A percentile compares a stretch with the other conserved stretches of the same genome.
phyloP scores from a whole-genome alignment of 2,797 vertebrate genomes.

The Lateolabrax maculatus region DNA sequence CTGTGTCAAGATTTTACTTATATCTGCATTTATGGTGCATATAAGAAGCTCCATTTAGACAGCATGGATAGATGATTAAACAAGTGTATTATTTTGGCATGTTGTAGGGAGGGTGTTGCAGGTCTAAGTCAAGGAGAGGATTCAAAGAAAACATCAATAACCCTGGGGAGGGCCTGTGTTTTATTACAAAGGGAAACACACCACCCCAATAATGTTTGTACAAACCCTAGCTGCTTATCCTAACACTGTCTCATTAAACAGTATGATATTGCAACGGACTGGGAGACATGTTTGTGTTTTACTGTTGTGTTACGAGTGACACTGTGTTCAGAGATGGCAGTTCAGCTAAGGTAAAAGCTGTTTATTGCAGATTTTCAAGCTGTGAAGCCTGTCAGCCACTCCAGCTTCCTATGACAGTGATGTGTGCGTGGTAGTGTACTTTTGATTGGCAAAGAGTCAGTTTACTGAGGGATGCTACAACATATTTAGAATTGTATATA shows the following conservation, averaged over 20 bases:
- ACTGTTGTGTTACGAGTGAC: not conserved
- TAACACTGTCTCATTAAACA: not conserved
- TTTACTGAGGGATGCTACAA: not conserved
- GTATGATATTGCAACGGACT: not conserved
- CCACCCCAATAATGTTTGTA: not conserved
- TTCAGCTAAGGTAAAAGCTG: not conserved
- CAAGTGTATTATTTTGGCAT: not conserved
- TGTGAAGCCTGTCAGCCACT: not conserved
- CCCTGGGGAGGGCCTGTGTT: not conserved
- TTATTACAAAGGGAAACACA: not conserved
- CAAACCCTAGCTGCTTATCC: not conserved
- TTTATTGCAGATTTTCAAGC: not conserved
- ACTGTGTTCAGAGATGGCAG: not conserved
- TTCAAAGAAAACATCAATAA: not conserved
- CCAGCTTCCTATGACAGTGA: not conserved
- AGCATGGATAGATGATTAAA: not conserved
- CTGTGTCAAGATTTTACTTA: not conserved
- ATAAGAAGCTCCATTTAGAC: not conserved
- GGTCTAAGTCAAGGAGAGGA: too few species aligned
- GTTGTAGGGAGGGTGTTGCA: not conserved
- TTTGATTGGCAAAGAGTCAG: not conserved
- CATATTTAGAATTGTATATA: not conserved
- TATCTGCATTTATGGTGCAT: too few species aligned
- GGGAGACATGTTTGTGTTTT: not conserved
- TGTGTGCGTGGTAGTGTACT: not conserved